Conservation (phyloP, 2,888 invertebrate genomes). For the Philereme vetulata region DNA sequence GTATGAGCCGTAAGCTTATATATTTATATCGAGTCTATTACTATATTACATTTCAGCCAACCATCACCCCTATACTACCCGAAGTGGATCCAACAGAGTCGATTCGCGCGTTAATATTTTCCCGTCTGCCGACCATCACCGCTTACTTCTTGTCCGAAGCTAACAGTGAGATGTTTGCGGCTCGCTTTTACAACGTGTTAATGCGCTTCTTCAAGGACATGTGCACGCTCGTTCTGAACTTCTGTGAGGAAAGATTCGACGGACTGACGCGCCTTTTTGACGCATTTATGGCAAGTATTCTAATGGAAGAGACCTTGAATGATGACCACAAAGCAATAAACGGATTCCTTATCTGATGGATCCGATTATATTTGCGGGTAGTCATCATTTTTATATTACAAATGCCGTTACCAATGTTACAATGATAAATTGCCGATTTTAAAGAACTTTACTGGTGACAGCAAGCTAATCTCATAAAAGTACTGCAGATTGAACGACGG, state of each 20-base stretch:
- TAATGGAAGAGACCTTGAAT: neutral
- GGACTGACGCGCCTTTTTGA: constrained; percentile 40
- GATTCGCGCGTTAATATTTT: constrained; percentile 51
- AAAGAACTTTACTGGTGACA: too few species aligned
- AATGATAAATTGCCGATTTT: too few species aligned
- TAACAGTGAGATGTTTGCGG: constrained; percentile 42
- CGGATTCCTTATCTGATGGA: too few species aligned
- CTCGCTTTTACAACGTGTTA: constrained; percentile 58
- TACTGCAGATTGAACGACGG: too few species aligned
- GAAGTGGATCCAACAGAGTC: constrained; percentile 50
- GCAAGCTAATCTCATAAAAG: too few species aligned
- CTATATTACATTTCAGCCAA: constrained; percentile 37
- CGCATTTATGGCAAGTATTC: constrained; percentile 24
- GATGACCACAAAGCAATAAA: too few species aligned
- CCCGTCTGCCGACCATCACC: constrained; percentile 57
- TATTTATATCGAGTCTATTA: neutral
- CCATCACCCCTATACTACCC: constrained; percentile 43
- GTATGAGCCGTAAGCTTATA: too few species aligned
- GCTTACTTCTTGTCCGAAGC: constrained; percentile 52
- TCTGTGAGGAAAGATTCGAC: constrained; percentile 50
- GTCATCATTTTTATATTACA: too few species aligned
- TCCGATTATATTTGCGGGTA: too few species aligned
- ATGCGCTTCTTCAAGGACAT: constrained; percentile 57
- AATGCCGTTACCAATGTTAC: too few species aligned
- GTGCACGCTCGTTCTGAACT: constrained; percentile 53